phyloP scores from a whole-genome alignment of 2,797 vertebrate genomes.

The Nyctalus aviator region DNA sequence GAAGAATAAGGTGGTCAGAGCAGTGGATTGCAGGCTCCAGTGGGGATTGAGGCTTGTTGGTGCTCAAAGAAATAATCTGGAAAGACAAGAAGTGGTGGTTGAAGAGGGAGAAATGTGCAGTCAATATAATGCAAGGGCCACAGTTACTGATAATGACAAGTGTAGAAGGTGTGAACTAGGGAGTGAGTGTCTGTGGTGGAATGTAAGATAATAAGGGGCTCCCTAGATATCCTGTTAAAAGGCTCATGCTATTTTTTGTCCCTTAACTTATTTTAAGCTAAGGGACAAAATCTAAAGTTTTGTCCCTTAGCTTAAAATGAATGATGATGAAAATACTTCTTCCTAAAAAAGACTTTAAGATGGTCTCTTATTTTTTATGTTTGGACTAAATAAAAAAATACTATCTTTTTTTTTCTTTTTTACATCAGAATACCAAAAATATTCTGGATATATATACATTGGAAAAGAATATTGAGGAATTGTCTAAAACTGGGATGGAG shows the following conservation, averaged over 20 bases:
- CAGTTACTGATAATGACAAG: neutral
- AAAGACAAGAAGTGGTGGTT: neutral
- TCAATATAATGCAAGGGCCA: neutral
- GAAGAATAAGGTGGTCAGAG: neutral
- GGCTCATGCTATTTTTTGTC: neutral
- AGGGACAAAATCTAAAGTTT: neutral
- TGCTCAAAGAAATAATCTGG: neutral
- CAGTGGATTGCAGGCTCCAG: neutral
- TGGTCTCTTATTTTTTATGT: neutral
- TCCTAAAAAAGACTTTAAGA: neutral
- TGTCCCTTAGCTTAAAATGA: neutral
- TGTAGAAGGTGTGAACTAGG: neutral
- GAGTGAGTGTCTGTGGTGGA: neutral
- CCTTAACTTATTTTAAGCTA: no score
- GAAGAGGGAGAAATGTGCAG: neutral
- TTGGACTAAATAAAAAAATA: slow-evolving; percentile 31
- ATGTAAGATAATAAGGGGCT: neutral
- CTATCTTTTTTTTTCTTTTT: neutral
- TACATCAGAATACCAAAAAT: slow-evolving; percentile 91
- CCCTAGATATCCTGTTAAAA: neutral
- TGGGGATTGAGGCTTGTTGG: neutral
- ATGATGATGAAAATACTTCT: neutral
- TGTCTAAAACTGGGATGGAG: slow-evolving; percentile 89
- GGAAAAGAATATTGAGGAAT: slow-evolving; percentile 90
- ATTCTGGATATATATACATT: slow-evolving; percentile 90